Percentiles rank a stretch among this genome's conserved stretches.
These are phyloP conservation scores for Pycnonotus jocosus DNA, from an alignment of 2,113 vertebrate species.

Conservation along the genomic window DNA sequence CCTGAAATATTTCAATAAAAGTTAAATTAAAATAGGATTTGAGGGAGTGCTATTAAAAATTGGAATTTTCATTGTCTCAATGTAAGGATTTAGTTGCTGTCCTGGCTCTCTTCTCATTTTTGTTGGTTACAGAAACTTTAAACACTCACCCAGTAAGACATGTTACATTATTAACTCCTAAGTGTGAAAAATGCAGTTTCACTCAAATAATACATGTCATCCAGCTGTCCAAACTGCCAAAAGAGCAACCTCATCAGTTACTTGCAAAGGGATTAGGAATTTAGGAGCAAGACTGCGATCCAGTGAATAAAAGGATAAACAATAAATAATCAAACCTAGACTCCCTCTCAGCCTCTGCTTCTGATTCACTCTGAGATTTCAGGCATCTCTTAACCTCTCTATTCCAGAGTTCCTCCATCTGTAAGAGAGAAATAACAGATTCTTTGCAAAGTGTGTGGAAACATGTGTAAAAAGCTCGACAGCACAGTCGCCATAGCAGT, in stretches of 20 bases:
- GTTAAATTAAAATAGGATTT: constrained; percentile 23
- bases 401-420: neutral
- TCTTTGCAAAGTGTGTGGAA: neutral
- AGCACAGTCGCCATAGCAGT: neutral
- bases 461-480: rapidly evolving
- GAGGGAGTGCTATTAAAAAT: neutral
- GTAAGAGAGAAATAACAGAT: neutral
- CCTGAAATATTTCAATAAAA: constrained; percentile 2
- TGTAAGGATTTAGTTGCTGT: neutral
- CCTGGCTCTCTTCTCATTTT: neutral
- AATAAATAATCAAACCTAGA: neutral
- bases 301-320: neutral
- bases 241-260: neutral
- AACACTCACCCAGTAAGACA: neutral
- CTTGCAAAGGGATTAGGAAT: neutral
- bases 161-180: neutral
- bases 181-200: neutral
- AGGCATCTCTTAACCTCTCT: neutral
- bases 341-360: neutral
- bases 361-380: neutral
- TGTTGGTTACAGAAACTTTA: neutral
- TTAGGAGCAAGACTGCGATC: neutral
- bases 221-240: neutral
- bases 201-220: neutral
- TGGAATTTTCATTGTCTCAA: neutral